phyloP scores from a whole-genome alignment of 2,113 vertebrate genomes.

The Bostrychus sinensis region DNA sequence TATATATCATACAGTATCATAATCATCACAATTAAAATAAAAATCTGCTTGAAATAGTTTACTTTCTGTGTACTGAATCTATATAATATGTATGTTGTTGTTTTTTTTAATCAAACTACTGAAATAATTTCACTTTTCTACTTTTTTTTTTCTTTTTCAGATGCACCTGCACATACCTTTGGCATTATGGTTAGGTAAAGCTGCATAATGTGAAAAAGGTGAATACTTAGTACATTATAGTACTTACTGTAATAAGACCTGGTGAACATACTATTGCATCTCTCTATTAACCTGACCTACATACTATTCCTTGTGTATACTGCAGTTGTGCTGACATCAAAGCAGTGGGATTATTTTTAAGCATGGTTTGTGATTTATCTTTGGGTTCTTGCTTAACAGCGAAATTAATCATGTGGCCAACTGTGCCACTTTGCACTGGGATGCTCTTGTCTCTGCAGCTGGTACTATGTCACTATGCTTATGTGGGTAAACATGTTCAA shows the following conservation, averaged over 20 bases:
- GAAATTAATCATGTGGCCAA: slow-evolving; percentile 73
- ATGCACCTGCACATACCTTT: too few species aligned
- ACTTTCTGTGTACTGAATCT: too few species aligned
- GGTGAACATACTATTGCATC: slow-evolving; percentile 30
- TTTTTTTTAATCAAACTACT: too few species aligned
- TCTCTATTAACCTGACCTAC: slow-evolving; percentile 72
- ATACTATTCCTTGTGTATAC: slow-evolving; percentile 67
- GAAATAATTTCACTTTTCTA: too few species aligned
- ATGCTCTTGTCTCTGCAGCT: neutral
- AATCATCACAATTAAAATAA: too few species aligned
- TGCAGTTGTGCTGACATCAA: slow-evolving; percentile 66
- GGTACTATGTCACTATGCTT: neutral
- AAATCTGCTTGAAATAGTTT: too few species aligned
- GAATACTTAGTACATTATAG: slow-evolving; percentile 4
- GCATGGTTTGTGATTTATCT: slow-evolving; percentile 72
- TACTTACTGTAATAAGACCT: slow-evolving; percentile 17
- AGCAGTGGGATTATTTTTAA: slow-evolving; percentile 69
- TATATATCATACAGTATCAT: too few species aligned
- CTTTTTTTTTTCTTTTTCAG: too few species aligned
- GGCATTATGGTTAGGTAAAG: too few species aligned
- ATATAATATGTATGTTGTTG: too few species aligned
- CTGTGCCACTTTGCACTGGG: slow-evolving; percentile 34
- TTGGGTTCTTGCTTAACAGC: slow-evolving; percentile 63
- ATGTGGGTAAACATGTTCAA: neutral
- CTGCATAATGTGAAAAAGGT: too few species aligned